Evolutionary conservation across 2,888 invertebrate species (phyloP), one percentile per base, ranked within the genome.

Genomic region (Euplexia lucipara): DNA sequence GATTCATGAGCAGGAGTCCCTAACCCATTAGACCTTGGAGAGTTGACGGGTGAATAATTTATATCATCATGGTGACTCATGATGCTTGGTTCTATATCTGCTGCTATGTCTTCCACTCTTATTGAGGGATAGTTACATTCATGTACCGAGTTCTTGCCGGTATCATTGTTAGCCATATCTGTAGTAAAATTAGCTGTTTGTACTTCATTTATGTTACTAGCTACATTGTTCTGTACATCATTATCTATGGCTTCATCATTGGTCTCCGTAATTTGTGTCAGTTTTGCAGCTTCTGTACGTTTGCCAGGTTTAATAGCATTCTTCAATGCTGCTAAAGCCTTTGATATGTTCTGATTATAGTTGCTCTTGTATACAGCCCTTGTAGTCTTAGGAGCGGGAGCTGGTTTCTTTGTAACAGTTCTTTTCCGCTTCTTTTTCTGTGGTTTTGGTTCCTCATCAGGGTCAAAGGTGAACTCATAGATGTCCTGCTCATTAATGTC

Each of bases 401-500:
- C 68, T 82, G 88, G 16, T 74, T 88, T 93, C 45, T 83, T 88
- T 1, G 84, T 80, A 18, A 77, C 73, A 56, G 39, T 41, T 57
- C 81, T 91, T 69, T 91, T 94, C 10, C 86, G 86, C 72, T 94
- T 95, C 72, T 94, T 95, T 79, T 95, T 95, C 49, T 87, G 86
- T 18, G 90, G 90, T 56, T 87, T 79, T 12, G 95, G 95, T 83
- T 95, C 95, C 49, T 95, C 94, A 69, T 86, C 85, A 0, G 95
- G 95, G 71, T 95, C 93, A 87, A 85, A 95, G 18, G 95, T 95
- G 59, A 95, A 95, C 75, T 95, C 95, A 81, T 95, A 95, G 3
- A 95, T 82, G 83, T 95, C 94, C 61, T 88, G 67, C 48, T 88
- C 86, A 67, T 87, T 86, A 16, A 54, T 56, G 9, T 83, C 82